These are phyloP conservation scores for Musca vetustissima DNA, from an alignment of 1,140 invertebrate genomes.

Conservation along the genomic window DNA sequence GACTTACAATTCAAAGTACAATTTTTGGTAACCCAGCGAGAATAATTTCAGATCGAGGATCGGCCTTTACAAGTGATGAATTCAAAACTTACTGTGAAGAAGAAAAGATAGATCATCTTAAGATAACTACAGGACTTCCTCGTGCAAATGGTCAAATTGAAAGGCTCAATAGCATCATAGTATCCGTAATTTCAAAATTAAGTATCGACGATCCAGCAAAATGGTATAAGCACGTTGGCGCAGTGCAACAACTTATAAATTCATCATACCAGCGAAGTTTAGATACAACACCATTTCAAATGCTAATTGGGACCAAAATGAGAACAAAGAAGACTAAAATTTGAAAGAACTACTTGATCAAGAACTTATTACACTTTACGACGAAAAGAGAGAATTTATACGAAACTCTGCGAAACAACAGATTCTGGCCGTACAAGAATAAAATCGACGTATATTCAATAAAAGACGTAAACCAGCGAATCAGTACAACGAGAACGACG, in stretches of 20 bases:
- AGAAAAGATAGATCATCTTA: constrained; percentile 27
- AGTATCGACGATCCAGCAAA: constrained; percentile 3
- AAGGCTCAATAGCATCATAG: constrained; percentile 31
- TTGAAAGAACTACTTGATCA: constrained; percentile 33
- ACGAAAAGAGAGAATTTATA: constrained; percentile 29
- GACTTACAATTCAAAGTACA: constrained; percentile 36
- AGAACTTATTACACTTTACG: constrained; percentile 34
- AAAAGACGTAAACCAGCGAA: constrained; percentile 26
- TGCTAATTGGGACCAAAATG: too few species aligned
- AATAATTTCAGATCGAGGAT: constrained; percentile 36
- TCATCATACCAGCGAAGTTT: constrained; percentile 13
- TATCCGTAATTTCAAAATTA: constrained; percentile 23
- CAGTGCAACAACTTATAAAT: constrained; percentile 26
- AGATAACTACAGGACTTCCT: constrained; percentile 42
- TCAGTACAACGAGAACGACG: constrained; percentile 33
- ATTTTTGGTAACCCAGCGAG: constrained; percentile 42
- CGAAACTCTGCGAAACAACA: constrained; percentile 17
- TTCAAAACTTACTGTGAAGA: constrained; percentile 33
- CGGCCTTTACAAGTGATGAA: constrained; percentile 47
- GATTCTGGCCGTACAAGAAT: constrained; percentile 15
- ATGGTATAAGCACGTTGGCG: constrained; percentile 21
- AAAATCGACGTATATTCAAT: constrained; percentile 1
- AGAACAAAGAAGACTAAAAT: background rate
- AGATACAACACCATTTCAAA: constrained; percentile 18
- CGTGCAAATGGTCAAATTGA: constrained; percentile 46